phyloP scores from a whole-genome alignment of 1,140 invertebrate genomes.

The Aphaenogaster rudis region DNA sequence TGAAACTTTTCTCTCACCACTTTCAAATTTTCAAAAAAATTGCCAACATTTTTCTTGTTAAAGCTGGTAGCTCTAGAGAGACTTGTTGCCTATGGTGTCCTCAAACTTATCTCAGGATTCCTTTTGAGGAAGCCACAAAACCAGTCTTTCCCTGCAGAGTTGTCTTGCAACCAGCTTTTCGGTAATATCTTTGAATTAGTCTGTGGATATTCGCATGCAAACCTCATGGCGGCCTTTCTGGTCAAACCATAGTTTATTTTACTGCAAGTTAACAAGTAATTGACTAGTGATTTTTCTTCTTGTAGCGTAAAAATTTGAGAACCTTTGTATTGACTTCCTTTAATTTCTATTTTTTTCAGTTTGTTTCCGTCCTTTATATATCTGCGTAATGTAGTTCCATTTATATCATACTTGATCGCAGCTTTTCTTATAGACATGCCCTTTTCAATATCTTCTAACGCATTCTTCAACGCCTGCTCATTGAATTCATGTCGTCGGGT shows the following conservation, averaged over 20 bases:
- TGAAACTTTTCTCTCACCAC: not conserved
- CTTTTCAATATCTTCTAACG: not conserved
- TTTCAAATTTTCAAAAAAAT: conserved; percentile 8
- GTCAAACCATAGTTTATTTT: not conserved
- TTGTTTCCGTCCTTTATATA: not conserved
- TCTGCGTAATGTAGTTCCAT: not conserved
- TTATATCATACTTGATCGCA: not conserved
- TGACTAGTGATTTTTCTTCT: not conserved
- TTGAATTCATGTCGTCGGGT: not conserved
- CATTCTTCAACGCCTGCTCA: conserved; percentile 2
- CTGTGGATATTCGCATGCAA: not conserved
- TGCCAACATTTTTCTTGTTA: not conserved
- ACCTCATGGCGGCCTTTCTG: not conserved
- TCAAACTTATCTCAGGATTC: not conserved
- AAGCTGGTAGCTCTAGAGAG: not conserved
- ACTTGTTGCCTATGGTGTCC: not conserved
- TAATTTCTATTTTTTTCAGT: not conserved
- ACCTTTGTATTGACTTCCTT: not conserved
- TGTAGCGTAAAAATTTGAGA: not conserved
- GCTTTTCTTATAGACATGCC: not conserved
- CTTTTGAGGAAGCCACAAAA: not conserved
- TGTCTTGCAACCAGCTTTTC: not conserved
- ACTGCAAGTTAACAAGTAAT: not conserved
- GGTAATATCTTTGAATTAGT: not conserved
- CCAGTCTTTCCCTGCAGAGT: not conserved